Base-by-base conservation (phyloP, 1,140 invertebrate species). In the Wasmannia auropunctata region DNA sequence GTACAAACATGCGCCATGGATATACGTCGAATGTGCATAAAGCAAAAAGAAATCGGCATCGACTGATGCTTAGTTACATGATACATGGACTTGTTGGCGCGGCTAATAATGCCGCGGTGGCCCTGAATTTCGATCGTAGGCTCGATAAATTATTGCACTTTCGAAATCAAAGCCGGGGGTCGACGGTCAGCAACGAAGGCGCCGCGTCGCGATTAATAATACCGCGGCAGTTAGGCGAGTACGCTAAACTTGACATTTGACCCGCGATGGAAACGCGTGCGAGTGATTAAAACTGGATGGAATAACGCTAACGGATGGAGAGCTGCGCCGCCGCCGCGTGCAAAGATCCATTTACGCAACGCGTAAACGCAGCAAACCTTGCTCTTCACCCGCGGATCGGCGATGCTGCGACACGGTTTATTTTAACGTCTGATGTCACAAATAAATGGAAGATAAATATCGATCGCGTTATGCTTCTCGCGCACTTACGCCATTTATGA, bases 181-280 rank as follows among this genome's bases (percentile, higher is more conserved):
- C 62, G 62, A 84, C 37, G 67, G 87, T 75, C 75, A 86, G 75
- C 62, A 43, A 67, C 81, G 63, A 43, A 79, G 63, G 34, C 80
- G 37, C 25, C 25, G 51, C 65, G 25, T 43, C 37, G 51, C 79
- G 65, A 51, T 67, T 79, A 79, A 79, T 79, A 79, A 65, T 63
- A 63, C n/a, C n/a, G 60, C 60, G 43, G 2, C 46, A 69, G 37
- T 81, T 81, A 58, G 31, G 34, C 46, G 49, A 34, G 79, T 70
- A 56, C 37, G 65, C 56, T 89, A 89, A 83, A 86, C 77, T 75
- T 90, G 89, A 88, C 89, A 88, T 77, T 90, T 65, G 83, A 90
- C 83, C 77, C 72, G 76, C n/a, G 46, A 72, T 79, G 76, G 65
- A 86, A 88, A 88, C 76, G 83, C 72, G 63, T 43, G 22, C 88